Evolutionary conservation across 2,888 invertebrate genomes (phyloP).

Genomic region (Mythimna ferrago): DNA sequence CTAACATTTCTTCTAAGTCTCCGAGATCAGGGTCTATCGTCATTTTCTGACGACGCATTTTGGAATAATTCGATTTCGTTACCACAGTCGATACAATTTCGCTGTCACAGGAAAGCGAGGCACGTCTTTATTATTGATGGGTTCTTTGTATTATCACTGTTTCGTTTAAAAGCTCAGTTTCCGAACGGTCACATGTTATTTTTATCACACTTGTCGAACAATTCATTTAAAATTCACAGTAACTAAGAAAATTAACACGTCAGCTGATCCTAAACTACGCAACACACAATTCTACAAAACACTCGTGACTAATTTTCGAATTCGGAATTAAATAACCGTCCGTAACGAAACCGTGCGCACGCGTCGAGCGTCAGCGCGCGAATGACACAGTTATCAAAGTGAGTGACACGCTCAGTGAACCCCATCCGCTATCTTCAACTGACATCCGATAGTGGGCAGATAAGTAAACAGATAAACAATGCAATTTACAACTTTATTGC

Average conservation of each 20-base stretch:
- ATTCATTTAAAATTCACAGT: constrained; percentile 22
- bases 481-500: constrained; percentile 47
- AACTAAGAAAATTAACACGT: neutral
- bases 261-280: constrained; percentile 1
- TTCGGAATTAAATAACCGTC: constrained; percentile 9
- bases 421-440: constrained; percentile 76
- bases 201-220: neutral
- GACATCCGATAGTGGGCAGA: constrained; percentile 70
- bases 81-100: constrained; percentile 57
- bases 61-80: constrained; percentile 52
- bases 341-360: constrained; percentile 66
- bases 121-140: constrained; percentile 19
- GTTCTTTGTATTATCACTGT: constrained; percentile 21
- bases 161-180: constrained; percentile 48
- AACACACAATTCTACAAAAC: constrained; percentile 12
- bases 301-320: constrained; percentile 35
- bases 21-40: constrained; percentile 86
- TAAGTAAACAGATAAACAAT: constrained; percentile 55
- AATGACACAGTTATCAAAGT: constrained; percentile 72
- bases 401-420: constrained; percentile 62
- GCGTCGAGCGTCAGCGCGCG: constrained; percentile 67
- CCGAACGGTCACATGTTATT: constrained; percentile 19
- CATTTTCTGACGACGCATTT: constrained; percentile 83
- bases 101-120: constrained; percentile 39
- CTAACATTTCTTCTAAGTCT: constrained; percentile 88